Base-by-base conservation (phyloP, 2,888 invertebrate species). In the Acanthosepion lycidas region DNA sequence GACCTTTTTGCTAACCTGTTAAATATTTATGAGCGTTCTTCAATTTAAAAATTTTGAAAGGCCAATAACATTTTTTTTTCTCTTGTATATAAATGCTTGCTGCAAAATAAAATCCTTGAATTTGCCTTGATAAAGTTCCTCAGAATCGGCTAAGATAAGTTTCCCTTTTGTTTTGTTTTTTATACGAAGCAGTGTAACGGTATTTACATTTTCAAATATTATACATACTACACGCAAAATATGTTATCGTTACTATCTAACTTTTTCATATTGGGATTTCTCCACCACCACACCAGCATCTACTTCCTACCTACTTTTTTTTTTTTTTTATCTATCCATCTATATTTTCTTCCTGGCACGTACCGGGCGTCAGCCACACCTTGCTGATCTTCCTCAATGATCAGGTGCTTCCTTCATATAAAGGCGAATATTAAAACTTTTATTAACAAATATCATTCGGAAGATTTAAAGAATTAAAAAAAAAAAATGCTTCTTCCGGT, bases 301-400 rank as follows among this genome's bases (percentile, higher is more conserved):
- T 9, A 33, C 6, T 9, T 6, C 23, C 59, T 20, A 20, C 20
- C 23, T 20, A 18, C n/a, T n/a, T 12, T 78, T 15, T 20, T 78
- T 18, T n/a, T 9, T 64, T n/a, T n/a, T 78, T 15, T 78, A 48
- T 92, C 42, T 92, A 92, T 92, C 23, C 15, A 92, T 48, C 26
- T 92, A 49, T 78, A 78, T 78, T n/a, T n/a, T n/a, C n/a, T 78
- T 78, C n/a, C 18, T 78, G 78, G 78, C 78, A 78, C n/a, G 78
- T 5, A 78, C 78, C 78, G 78, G 78, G 78, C 78, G 78, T 15
- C 78, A 12, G 78, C 78, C 78, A 78, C 78, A 78, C 78, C 78
- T 78, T 78, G n/a, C 78, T 78, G 78, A 78, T 78, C 78, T n/a
- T 78, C 15, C n/a, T n/a, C 78, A 12, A 78, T 78, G 33, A 78